A percentile compares a stretch with the other conserved stretches of the same genome.
phyloP scores from a whole-genome alignment of 2,797 vertebrate species.

The Melanotaenia trifasciata region DNA sequence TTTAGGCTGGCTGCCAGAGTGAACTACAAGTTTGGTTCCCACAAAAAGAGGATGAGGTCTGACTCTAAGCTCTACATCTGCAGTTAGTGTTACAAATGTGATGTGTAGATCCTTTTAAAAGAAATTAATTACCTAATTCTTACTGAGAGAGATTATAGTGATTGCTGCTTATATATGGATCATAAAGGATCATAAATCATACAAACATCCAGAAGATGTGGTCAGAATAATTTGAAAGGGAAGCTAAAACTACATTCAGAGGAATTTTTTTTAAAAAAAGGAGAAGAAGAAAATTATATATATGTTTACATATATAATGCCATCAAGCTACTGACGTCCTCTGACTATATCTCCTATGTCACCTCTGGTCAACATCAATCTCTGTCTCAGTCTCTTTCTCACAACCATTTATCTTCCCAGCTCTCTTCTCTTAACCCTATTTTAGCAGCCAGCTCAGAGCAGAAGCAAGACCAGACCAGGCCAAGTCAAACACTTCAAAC shows the following conservation, averaged over 20 bases:
- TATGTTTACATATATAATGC: background rate
- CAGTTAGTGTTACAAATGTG: constrained; percentile 15
- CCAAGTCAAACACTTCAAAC: constrained; percentile 54
- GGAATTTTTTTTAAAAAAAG: constrained; percentile 3
- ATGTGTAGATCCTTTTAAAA: background rate
- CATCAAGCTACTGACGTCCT: constrained; percentile 34
- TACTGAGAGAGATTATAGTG: background rate
- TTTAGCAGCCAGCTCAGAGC: constrained; percentile 40
- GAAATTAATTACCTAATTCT: background rate
- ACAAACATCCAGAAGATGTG: constrained; percentile 9
- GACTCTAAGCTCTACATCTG: constrained; percentile 17
- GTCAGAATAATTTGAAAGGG: constrained; percentile 37
- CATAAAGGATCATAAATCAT: constrained; percentile 25
- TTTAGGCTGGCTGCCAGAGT: constrained; percentile 46
- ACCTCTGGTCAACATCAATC: constrained; percentile 45
- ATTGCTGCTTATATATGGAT: constrained; percentile 19
- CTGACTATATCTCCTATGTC: constrained; percentile 26
- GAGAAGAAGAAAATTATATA: background rate
- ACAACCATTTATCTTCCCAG: constrained; percentile 56
- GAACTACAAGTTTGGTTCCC: constrained; percentile 43
- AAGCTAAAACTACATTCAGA: constrained; percentile 48
- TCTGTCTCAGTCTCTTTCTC: constrained; percentile 33
- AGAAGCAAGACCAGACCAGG: constrained; percentile 31
- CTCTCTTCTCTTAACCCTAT: constrained; percentile 36
- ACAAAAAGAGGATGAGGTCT: constrained; percentile 44